A percentile compares a stretch with the other conserved stretches of the same genome.
Evolutionary conservation across 30 jellyfish, hydroid and myxozoan species (phyloP).

Genomic region (Cassiopea andromeda): DNA sequence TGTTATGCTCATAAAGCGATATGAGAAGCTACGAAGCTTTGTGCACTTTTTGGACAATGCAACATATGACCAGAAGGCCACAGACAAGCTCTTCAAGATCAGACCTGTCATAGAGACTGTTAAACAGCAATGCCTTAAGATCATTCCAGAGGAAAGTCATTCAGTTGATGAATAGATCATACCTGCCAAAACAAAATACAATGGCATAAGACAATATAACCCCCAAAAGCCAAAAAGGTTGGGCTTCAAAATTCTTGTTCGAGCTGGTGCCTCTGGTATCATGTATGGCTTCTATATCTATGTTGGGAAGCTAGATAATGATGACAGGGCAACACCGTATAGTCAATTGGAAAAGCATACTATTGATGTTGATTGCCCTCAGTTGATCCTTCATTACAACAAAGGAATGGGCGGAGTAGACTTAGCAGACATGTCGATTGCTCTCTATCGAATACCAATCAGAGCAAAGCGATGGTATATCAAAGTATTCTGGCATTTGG

Average conservation of each 20-base stretch:
- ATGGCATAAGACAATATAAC: constrained; percentile 60
- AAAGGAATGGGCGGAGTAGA: too few species aligned
- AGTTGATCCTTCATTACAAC: too few species aligned
- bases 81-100: neutral
- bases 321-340: neutral
- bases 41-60: constrained; percentile 3
- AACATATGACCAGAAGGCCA: neutral
- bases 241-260: constrained; percentile 53
- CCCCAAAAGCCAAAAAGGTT: constrained; percentile 38
- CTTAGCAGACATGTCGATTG: too few species aligned
- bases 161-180: constrained; percentile 66
- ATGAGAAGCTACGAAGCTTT: constrained; percentile 7
- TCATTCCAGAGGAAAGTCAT: constrained; percentile 67
- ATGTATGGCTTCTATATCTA: constrained; percentile 45
- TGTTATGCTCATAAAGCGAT: constrained; percentile 24
- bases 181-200: constrained; percentile 61
- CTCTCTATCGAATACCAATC: too few species aligned
- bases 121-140: constrained; percentile 22
- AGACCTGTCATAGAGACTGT: neutral
- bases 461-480: too few species aligned
- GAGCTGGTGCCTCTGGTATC: constrained; percentile 69
- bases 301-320: neutral
- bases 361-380: too few species aligned
- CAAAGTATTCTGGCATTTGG: neutral
- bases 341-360: neutral